A percentile compares a stretch with the other conserved stretches of the same genome.
Conservation (phyloP, 1,140 invertebrate genomes). For the Drosophila ohnishii region DNA sequence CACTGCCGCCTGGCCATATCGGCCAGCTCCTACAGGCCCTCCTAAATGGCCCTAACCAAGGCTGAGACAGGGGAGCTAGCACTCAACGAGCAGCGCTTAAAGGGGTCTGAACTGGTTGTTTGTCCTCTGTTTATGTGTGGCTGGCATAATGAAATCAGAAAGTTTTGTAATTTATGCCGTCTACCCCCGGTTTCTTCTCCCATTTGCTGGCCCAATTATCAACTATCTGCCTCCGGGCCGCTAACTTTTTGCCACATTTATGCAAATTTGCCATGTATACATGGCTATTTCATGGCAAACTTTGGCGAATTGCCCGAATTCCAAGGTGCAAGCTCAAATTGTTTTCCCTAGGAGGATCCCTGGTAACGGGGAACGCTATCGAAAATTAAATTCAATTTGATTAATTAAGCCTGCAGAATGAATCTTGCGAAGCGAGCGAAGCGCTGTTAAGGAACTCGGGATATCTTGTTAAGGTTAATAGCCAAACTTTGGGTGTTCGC, state of each 20-base stretch:
- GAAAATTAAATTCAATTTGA: constrained; percentile 66
- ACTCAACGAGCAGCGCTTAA: background rate
- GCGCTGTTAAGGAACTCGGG: constrained; percentile 34
- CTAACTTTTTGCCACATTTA: constrained; percentile 38
- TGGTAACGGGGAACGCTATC: background rate
- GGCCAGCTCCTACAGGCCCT: background rate
- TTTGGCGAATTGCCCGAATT: constrained; percentile 15
- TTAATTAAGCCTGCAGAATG: constrained; percentile 70
- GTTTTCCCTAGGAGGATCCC: constrained; percentile 4
- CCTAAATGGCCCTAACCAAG: constrained; percentile 8
- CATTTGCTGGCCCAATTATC: constrained; percentile 37
- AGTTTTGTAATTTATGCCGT: constrained; percentile 51
- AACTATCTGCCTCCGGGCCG: constrained; percentile 16
- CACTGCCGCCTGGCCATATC: constrained; percentile 15
- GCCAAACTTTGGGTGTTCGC: constrained; percentile 25
- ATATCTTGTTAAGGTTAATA: constrained; percentile 47
- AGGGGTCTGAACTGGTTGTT: constrained; percentile 2
- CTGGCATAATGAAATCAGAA: constrained; percentile 37
- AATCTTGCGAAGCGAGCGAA: constrained; percentile 53
- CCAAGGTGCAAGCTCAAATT: constrained; percentile 24
- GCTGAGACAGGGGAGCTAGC: background rate
- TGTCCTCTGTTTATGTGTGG: constrained; percentile 35
- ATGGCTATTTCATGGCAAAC: constrained; percentile 25
- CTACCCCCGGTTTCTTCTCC: constrained; percentile 23
- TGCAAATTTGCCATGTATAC: constrained; percentile 36